These are phyloP conservation scores for Iselma pallidipennis DNA, from an alignment of 2,888 invertebrate species.

Conservation along the genomic window DNA sequence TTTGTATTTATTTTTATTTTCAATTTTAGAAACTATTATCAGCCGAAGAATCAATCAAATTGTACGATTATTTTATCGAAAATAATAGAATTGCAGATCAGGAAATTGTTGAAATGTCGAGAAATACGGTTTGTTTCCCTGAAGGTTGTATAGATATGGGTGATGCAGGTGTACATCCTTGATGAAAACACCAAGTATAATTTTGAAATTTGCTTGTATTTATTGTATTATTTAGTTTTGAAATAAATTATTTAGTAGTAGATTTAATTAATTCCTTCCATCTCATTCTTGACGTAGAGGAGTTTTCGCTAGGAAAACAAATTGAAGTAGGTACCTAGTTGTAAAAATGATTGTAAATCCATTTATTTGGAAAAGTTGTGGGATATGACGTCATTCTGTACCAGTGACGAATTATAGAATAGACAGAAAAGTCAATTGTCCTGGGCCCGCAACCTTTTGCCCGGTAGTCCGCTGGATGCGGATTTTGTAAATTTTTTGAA, in stretches of 20 bases:
- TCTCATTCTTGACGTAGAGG: neutral
- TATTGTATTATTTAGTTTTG: neutral
- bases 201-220: neutral
- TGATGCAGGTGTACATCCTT: conserved; percentile 15
- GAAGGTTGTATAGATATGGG: conserved; percentile 15
- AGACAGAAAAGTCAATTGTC: no score
- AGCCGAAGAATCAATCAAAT: neutral
- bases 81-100: neutral
- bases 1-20: neutral
- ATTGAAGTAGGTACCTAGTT: neutral
- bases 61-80: conserved; percentile 8
- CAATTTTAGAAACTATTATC: conserved; percentile 5
- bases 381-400: no score
- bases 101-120: neutral
- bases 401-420: no score
- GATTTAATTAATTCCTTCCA: neutral
- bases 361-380: no score
- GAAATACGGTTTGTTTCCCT: conserved; percentile 5
- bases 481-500: no score
- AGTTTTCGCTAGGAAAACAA: neutral
- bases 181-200: neutral
- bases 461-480: no score
- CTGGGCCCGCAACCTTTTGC: no score
- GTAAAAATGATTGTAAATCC: no score
- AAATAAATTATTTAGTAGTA: neutral